phyloP scores from a whole-genome alignment of 2,888 invertebrate genomes.

The Bibio marci region DNA sequence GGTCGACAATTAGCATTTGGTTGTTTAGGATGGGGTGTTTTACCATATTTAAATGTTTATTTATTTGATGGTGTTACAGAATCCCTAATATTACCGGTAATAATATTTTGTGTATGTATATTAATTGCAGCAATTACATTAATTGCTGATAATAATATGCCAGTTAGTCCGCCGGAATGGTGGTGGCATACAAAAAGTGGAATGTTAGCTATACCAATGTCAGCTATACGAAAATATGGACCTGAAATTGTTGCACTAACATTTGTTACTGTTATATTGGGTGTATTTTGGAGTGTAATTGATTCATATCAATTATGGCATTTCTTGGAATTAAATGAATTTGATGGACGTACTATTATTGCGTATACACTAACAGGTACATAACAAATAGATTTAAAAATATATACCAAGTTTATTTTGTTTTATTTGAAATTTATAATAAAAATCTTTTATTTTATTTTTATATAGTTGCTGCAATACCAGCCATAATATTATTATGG shows the following conservation, averaged over 20 bases:
- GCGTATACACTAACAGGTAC: neutral
- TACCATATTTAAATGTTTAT: conserved; percentile 38
- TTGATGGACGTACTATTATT: neutral
- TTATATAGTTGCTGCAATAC: conserved; percentile 38
- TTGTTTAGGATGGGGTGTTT: conserved; percentile 51
- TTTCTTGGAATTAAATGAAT: conserved; percentile 17
- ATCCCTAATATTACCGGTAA: conserved; percentile 15
- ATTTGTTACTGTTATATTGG: conserved; percentile 50
- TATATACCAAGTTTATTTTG: neutral
- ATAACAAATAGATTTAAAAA: neutral
- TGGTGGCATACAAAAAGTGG: conserved; percentile 75
- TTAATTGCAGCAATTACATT: conserved; percentile 37
- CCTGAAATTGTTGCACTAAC: conserved; percentile 55
- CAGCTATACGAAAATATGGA: conserved; percentile 54
- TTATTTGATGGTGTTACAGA: conserved; percentile 23
- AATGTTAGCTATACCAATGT: conserved; percentile 63
- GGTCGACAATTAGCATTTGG: conserved; percentile 63
- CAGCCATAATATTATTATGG: conserved; percentile 52
- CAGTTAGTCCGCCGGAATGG: conserved; percentile 68
- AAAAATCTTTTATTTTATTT: neutral
- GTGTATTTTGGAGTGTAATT: conserved; percentile 63
- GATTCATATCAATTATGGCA: conserved; percentile 61
- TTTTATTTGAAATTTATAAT: conserved; percentile 16
- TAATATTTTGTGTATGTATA: conserved; percentile 32
- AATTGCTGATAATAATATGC: conserved; percentile 39